Evolutionary conservation across 2,797 vertebrate genomes (phyloP).

Genomic region (Coilia nasus): DNA sequence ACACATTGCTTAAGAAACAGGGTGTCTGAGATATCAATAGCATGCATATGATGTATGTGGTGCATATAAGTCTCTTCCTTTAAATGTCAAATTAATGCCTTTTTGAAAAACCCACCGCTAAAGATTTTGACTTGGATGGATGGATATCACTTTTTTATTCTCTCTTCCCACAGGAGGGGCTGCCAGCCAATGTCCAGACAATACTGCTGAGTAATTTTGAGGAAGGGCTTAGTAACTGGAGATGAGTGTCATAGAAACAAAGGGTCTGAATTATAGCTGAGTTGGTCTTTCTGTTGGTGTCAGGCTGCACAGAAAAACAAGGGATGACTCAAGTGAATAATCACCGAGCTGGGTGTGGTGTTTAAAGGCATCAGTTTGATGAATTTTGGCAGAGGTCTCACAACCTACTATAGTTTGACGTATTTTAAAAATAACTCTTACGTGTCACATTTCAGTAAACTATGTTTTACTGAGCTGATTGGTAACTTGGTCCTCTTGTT

Average conservation of each 20-base stretch:
- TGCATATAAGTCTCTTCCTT: neutral
- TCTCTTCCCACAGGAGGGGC: neutral
- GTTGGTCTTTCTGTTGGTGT: slow-evolving; percentile 59
- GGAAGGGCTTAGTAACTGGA: slow-evolving; percentile 49
- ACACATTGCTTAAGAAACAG: neutral
- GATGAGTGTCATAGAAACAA: slow-evolving; percentile 50
- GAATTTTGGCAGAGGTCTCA: neutral
- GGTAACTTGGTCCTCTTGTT: neutral
- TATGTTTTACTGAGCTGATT: neutral
- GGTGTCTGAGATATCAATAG: neutral
- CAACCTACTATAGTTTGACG: neutral
- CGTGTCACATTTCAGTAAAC: neutral
- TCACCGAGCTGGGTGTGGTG: slow-evolving; percentile 1
- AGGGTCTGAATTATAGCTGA: slow-evolving; percentile 56
- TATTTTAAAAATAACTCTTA: neutral
- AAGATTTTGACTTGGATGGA: neutral
- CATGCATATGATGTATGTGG: no score
- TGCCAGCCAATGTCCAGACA: neutral
- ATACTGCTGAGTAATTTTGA: slow-evolving; percentile 35
- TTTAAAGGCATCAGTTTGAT: neutral
- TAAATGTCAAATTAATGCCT: neutral
- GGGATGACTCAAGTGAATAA: slow-evolving; percentile 45
- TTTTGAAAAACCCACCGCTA: neutral
- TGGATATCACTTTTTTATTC: neutral
- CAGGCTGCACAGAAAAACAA: slow-evolving; percentile 48